phyloP scores from a whole-genome alignment of 2,888 invertebrate species.

The Coronaproctus castanopsis region DNA sequence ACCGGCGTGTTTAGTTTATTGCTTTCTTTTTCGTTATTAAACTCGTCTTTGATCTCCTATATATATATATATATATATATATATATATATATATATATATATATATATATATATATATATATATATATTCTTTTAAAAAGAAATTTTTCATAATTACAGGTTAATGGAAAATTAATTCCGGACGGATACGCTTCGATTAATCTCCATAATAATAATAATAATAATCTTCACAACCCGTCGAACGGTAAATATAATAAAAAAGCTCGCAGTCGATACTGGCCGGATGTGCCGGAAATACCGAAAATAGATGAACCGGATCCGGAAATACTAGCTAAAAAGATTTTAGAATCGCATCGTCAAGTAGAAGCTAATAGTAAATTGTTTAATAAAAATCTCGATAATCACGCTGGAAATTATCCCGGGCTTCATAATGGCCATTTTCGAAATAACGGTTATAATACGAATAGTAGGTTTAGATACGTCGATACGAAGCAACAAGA shows the following conservation, averaged over 20 bases:
- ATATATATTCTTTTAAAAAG: no score
- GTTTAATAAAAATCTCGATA: constrained; percentile 22
- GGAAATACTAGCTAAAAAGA: constrained; percentile 71
- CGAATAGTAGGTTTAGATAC: no score
- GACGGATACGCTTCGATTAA: background rate
- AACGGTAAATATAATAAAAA: constrained; percentile 11
- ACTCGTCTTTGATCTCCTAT: no score
- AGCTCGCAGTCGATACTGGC: constrained; percentile 67
- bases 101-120: no score
- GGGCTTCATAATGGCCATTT: background rate
- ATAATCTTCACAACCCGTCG: no score
- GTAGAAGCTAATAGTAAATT: constrained; percentile 72
- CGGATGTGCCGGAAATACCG: constrained; percentile 69
- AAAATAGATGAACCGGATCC: constrained; percentile 85
- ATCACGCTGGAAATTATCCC: background rate
- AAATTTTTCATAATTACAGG: constrained; percentile 1
- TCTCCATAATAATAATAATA: no score
- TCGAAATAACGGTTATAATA: background rate
- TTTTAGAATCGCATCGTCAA: constrained; percentile 70
- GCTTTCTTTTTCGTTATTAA: no score
- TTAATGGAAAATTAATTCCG: constrained; percentile 6
- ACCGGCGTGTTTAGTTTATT: no score
- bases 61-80: no score
- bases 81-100: no score
- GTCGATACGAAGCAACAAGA: background rate